phyloP scores from a whole-genome alignment of 2,888 invertebrate species.

The Adelphocoris suturalis region DNA sequence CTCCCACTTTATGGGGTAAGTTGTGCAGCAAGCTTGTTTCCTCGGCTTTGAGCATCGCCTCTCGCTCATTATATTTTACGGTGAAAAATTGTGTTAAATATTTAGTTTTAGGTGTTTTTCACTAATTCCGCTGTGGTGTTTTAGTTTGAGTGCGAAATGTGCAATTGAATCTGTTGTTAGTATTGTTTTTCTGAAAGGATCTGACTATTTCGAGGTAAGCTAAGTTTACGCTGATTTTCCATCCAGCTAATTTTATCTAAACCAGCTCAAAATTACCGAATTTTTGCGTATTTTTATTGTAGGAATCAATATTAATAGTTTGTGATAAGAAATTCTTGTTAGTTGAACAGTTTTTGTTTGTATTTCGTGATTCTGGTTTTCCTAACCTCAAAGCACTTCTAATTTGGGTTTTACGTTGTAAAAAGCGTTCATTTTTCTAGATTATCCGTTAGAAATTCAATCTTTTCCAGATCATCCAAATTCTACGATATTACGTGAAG shows the following conservation, averaged over 20 bases:
- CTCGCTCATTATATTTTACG: conserved; percentile 64
- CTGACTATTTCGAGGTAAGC: conserved; percentile 72
- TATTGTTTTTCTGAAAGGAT: conserved; percentile 37
- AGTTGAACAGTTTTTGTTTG: conserved; percentile 43
- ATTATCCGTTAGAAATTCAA: conserved; percentile 1
- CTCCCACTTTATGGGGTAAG: conserved; percentile 73
- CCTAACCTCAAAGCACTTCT: conserved; percentile 63
- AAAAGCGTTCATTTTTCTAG: not conserved
- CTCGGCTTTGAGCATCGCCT: conserved; percentile 74
- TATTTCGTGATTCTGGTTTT: conserved; percentile 43
- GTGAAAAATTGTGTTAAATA: conserved; percentile 47
- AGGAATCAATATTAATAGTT: not conserved
- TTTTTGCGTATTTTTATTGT: conserved; percentile 5
- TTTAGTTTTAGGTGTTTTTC: conserved; percentile 14
- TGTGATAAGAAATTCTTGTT: conserved; percentile 15
- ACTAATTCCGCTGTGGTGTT: conserved; percentile 25
- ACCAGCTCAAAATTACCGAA: conserved; percentile 34
- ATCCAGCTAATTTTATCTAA: conserved; percentile 46
- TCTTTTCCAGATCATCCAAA: not conserved
- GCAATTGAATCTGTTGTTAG: conserved; percentile 39
- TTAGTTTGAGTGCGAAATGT: conserved; percentile 14
- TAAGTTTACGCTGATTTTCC: conserved; percentile 69
- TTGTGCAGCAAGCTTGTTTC: conserved; percentile 74
- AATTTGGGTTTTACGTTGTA: conserved; percentile 62
- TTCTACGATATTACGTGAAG: not conserved